Conservation (phyloP, 1,140 invertebrate genomes). For the Lanistes nyassanus region DNA sequence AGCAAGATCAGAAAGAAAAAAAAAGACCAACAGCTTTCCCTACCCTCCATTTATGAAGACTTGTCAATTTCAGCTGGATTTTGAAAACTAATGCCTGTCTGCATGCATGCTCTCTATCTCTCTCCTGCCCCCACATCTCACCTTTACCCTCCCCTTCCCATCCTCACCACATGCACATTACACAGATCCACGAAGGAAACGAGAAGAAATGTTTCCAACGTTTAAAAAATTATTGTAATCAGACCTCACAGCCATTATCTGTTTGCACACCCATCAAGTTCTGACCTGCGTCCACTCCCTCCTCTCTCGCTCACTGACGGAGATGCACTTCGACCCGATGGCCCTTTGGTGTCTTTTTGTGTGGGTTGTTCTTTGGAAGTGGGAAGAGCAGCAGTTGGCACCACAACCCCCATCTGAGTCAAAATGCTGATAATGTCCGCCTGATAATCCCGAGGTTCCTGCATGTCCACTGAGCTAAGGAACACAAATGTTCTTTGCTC, state of each 20-base stretch:
- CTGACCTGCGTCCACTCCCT: neutral
- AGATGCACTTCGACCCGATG: neutral
- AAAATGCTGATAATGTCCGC: slow-evolving; percentile 52
- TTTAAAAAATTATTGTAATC: neutral
- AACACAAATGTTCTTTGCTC: neutral
- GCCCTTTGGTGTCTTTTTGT: slow-evolving; percentile 21
- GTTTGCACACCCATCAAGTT: neutral
- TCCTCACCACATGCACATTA: too few species aligned
- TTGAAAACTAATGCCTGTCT: too few species aligned
- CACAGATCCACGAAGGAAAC: too few species aligned
- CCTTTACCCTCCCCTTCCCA: too few species aligned
- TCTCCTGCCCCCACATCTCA: too few species aligned
- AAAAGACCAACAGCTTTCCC: too few species aligned
- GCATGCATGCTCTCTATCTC: too few species aligned
- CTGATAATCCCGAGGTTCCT: slow-evolving; percentile 48
- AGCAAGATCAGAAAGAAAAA: too few species aligned
- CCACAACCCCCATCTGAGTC: slow-evolving; percentile 54
- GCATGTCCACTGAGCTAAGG: slow-evolving; percentile 45
- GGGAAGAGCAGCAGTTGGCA: slow-evolving; percentile 15
- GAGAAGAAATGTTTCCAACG: too few species aligned
- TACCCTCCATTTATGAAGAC: too few species aligned
- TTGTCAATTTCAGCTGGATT: too few species aligned
- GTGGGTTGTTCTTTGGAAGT: neutral
- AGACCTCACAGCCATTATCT: neutral
- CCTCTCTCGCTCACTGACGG: slow-evolving; percentile 14